A percentile compares a stretch with the other conserved stretches of the same genome.
These are phyloP conservation scores for Poeciliopsis presidionis DNA, from an alignment of 2,797 vertebrate species.

Conservation along the genomic window DNA sequence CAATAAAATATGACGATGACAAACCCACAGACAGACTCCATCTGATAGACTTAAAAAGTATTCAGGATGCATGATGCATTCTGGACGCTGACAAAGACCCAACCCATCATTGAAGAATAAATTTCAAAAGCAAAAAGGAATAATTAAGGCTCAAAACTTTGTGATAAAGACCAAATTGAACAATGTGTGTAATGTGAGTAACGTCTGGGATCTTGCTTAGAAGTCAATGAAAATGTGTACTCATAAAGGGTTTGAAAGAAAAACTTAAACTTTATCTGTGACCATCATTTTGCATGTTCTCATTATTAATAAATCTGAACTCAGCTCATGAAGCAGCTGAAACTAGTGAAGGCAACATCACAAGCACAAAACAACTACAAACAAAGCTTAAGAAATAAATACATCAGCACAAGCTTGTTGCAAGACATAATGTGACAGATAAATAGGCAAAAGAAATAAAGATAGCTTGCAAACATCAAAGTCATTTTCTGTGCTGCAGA, in stretches of 20 bases:
- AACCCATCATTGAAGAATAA: not conserved
- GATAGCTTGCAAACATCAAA: not conserved
- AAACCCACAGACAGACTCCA: slow-evolving; percentile 55
- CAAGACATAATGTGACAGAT: not conserved
- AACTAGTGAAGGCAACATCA: not conserved
- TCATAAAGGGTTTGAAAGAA: not conserved
- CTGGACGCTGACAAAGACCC: slow-evolving; percentile 19
- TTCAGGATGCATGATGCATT: slow-evolving; percentile 22
- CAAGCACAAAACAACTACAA: slow-evolving; percentile 1
- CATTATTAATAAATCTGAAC: not conserved
- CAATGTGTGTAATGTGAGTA: not conserved
- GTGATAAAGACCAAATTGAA: not conserved
- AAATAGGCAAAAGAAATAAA: not conserved
- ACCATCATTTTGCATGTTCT: not conserved
- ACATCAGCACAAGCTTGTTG: not conserved
- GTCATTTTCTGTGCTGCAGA: not conserved
- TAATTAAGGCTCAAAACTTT: not conserved
- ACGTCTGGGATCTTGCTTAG: not conserved
- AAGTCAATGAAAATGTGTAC: not conserved
- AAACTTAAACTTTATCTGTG: not conserved
- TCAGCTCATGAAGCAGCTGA: not conserved
- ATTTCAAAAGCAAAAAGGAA: slow-evolving; percentile 3
- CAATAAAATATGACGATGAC: slow-evolving; percentile 53
- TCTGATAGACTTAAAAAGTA: slow-evolving; percentile 46
- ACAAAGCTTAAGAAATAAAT: not conserved